Conservation (phyloP, 2,113 vertebrate genomes). For the Gambusia affinis region DNA sequence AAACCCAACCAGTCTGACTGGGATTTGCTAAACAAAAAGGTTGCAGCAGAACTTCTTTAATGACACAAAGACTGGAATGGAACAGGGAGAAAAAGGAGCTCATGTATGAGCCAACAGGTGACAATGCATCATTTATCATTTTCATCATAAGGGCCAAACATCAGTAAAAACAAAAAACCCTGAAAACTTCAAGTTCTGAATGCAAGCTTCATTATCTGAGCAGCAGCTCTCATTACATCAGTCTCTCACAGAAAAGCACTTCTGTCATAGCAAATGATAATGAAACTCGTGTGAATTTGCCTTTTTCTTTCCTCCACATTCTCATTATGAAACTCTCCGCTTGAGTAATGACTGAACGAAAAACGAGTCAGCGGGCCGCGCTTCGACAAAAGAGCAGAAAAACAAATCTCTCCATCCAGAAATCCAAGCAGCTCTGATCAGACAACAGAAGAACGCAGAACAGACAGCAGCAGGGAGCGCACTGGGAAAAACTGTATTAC, state of each 20-base stretch:
- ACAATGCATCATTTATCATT: background rate
- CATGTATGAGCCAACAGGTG: background rate
- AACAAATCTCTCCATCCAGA: constrained; percentile 21
- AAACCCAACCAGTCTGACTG: background rate
- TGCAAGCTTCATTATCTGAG: constrained; percentile 10
- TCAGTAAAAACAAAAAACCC: background rate
- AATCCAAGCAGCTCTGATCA: constrained; percentile 16
- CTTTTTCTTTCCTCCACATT: constrained; percentile 6
- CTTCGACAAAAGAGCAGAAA: constrained; percentile 15
- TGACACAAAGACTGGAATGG: background rate
- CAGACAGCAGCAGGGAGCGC: background rate
- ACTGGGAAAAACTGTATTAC: constrained; percentile 6
- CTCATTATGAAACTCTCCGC: constrained; percentile 28
- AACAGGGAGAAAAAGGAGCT: background rate
- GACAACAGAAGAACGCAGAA: constrained; percentile 3
- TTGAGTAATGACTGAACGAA: constrained; percentile 18
- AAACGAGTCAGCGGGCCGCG: constrained; percentile 15
- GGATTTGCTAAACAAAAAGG: constrained; percentile 15
- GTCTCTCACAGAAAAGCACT: constrained; percentile 30
- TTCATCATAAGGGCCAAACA: background rate
- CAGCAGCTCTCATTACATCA: constrained; percentile 30
- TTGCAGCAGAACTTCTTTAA: constrained; percentile 5
- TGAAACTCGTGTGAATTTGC: constrained; percentile 34
- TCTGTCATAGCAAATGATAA: constrained; percentile 41
- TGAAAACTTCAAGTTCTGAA: constrained; percentile 18